A percentile compares a stretch with the other conserved stretches of the same genome.
These are phyloP conservation scores for Notodonta ziczac DNA, from an alignment of 2,888 invertebrate genomes.

Conservation along the genomic window DNA sequence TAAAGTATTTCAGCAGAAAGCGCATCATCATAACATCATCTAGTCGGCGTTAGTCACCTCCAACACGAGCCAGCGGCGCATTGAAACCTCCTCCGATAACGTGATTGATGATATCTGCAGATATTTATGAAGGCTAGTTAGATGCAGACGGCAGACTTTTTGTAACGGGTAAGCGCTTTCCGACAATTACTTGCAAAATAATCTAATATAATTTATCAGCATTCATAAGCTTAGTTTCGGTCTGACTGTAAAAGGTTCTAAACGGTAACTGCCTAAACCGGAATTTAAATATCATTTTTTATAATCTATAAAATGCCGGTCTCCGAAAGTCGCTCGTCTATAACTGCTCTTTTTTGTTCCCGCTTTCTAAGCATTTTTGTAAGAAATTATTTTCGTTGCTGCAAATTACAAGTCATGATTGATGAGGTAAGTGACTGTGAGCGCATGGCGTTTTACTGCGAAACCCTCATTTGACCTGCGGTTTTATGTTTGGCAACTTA, in stretches of 20 bases:
- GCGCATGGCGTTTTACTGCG: slow-evolving; percentile 13
- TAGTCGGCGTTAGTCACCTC: not conserved
- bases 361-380: slow-evolving; percentile 9
- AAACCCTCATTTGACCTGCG: slow-evolving; percentile 2
- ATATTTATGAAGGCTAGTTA: slow-evolving; percentile 7
- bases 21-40: not conserved
- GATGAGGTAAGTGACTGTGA: slow-evolving; percentile 14
- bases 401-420: slow-evolving; percentile 10
- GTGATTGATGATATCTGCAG: slow-evolving; percentile 18
- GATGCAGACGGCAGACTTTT: not conserved
- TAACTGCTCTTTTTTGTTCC: not conserved
- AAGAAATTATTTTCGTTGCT: slow-evolving; percentile 9
- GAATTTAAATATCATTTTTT: not conserved
- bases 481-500: slow-evolving; percentile 14
- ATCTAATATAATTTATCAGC: no score
- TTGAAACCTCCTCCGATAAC: slow-evolving; percentile 2
- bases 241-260: no score
- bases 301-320: not conserved
- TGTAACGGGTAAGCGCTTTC: not conserved
- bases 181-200: not conserved
- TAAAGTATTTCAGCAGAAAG: not conserved
- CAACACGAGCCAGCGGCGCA: not conserved
- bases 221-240: no score
- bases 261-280: no score
- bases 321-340: slow-evolving; percentile 1